These are phyloP conservation scores for Ceratotherium simum DNA, from an alignment of 2,113 vertebrate species.

Conservation along the genomic window DNA sequence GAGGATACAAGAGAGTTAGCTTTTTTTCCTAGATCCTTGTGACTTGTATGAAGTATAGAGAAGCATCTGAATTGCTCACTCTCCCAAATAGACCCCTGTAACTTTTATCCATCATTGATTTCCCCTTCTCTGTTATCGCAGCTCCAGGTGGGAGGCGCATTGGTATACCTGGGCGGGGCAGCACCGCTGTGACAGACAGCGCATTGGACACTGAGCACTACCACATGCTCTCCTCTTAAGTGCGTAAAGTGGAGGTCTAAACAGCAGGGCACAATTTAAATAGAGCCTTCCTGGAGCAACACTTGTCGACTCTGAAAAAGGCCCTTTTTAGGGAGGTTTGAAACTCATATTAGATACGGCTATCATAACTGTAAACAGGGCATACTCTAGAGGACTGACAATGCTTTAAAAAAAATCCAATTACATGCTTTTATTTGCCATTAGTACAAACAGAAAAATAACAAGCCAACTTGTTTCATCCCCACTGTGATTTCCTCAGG, in stretches of 20 bases:
- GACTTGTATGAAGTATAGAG: neutral
- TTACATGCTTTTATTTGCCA: constrained; percentile 82
- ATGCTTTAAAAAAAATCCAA: constrained; percentile 78
- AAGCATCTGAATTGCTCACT: neutral
- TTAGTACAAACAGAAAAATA: constrained; percentile 82
- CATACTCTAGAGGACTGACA: constrained; percentile 70
- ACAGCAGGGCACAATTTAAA: neutral
- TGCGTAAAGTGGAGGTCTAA: neutral
- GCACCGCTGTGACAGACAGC: accelerated
- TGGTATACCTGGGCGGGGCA: too few relatives aligned
- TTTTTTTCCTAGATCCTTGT: neutral
- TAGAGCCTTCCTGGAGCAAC: neutral
- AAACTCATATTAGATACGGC: constrained; percentile 71
- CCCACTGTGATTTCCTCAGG: constrained; percentile 84
- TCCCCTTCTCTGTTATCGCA: neutral
- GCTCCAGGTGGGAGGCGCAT: neutral
- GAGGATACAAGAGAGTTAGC: neutral
- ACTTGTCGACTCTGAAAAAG: constrained; percentile 44
- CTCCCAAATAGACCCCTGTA: neutral
- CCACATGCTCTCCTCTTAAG: neutral
- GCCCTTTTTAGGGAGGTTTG: neutral
- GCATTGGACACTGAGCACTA: accelerated
- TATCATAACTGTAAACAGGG: constrained; percentile 66
- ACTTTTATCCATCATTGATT: neutral
- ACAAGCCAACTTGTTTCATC: constrained; percentile 81